Conservation (phyloP, 2,113 vertebrate genomes). For the Alligator sinensis region DNA sequence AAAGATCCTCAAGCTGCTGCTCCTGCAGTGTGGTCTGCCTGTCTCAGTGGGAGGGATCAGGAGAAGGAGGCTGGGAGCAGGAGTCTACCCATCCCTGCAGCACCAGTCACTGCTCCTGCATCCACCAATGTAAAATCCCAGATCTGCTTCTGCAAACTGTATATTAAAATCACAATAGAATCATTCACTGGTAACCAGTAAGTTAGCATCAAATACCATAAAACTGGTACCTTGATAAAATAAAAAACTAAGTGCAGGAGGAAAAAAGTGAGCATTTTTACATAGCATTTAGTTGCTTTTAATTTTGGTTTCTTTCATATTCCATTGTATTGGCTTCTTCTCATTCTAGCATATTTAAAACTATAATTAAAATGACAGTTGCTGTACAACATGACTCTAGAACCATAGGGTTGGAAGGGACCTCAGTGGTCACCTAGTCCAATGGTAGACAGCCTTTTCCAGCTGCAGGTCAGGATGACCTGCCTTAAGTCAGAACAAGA, state of each 20-base stretch:
- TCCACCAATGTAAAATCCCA: too few species aligned
- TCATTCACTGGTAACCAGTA: neutral
- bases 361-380: neutral
- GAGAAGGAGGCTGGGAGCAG: too few species aligned
- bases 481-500: too few species aligned
- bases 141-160: constrained; percentile 15
- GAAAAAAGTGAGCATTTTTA: neutral
- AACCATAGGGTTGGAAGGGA: neutral
- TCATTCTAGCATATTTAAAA: constrained; percentile 21
- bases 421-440: too few species aligned
- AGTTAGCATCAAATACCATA: neutral
- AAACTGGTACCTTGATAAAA: constrained; percentile 19
- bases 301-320: neutral
- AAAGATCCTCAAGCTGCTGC: too few species aligned
- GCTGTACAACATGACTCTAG: neutral
- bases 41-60: too few species aligned
- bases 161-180: neutral
- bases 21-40: too few species aligned
- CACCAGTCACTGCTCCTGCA: too few species aligned
- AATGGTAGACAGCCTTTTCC: too few species aligned
- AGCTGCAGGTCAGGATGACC: too few species aligned
- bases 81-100: too few species aligned
- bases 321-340: neutral
- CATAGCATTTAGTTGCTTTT: constrained; percentile 10
- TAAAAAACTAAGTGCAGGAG: neutral